Base-by-base conservation (phyloP, 2,113 vertebrate species). In the Galbula dea region DNA sequence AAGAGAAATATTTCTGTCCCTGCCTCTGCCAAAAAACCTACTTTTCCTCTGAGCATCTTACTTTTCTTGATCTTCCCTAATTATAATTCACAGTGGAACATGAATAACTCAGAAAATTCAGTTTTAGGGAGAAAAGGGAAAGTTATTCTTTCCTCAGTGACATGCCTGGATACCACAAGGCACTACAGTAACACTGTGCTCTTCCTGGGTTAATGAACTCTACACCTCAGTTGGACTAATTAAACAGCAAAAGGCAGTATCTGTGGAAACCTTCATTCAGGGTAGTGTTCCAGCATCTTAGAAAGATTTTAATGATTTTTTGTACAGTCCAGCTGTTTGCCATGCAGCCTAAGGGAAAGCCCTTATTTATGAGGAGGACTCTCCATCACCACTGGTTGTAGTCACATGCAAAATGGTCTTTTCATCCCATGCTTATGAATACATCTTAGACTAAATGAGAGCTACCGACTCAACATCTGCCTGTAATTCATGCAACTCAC, bases 401-500 rank as follows among this genome's bases (percentile, higher is more conserved):
- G 86, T 90, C 49, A 69, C 41, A 75, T 58, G 23, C 39, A 92
- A 94, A 96, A 81, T 55, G 23, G 30, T 81, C 83, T 96, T 95
- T 97, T 95, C 63, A 94, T 69, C 83, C 52, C 29, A 48, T 58
- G 24, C 17, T 92, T 19, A 82, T 95, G 81, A 95, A 94, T 95
- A 67, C 2, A 0, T 74, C 78, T 93, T 75, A 89, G 51, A 76
- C 34, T 65, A 86, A 93, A 90, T 1, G 8, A 90, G 62, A 74
- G 48, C 72, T 88, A 46, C 75, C 22, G 26, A 93, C 41, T 93
- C 72, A 90, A 95, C 81, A 93, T 89, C 76, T 96, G 63, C 13
- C 48, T 1, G 1, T 87, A 94, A 88, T 68, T 17, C 20, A 23
- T 72, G 72, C 16, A 93, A 63, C 52, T 88, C 89, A 97, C 83